Evolutionary conservation across 2,113 vertebrate genomes (phyloP).

Genomic region (Capra hircus): DNA sequence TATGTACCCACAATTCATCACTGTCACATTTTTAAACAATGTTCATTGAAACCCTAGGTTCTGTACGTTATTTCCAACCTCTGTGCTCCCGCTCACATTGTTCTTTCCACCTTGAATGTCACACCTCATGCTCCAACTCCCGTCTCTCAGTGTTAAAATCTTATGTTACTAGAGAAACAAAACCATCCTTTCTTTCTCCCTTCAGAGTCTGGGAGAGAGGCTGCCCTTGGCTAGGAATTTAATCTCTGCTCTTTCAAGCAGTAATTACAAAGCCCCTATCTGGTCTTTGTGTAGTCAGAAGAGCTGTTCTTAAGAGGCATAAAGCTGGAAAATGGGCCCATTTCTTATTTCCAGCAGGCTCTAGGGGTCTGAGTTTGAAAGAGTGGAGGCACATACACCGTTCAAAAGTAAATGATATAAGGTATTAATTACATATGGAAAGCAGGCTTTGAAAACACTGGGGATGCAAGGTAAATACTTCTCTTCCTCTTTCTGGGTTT

Average conservation of each 20-base stretch:
- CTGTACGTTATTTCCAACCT: background rate
- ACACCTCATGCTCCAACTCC: background rate
- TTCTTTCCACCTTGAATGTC: background rate
- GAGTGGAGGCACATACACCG: background rate
- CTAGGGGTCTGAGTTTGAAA: background rate
- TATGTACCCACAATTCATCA: background rate
- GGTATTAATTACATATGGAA: background rate
- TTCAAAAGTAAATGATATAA: background rate
- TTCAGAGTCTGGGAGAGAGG: conserved; percentile 11
- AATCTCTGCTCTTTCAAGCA: conserved; percentile 38
- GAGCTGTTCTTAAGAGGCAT: conserved; percentile 27
- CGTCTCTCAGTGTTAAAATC: background rate
- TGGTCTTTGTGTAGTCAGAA: background rate
- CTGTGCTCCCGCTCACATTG: background rate
- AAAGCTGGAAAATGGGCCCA: conserved; percentile 56
- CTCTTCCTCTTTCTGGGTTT: background rate
- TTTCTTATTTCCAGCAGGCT: conserved; percentile 36
- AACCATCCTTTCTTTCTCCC: background rate
- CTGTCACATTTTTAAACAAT: background rate
- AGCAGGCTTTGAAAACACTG: background rate
- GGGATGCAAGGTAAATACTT: background rate
- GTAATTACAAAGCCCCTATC: conserved; percentile 51
- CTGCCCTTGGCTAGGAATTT: conserved; percentile 53
- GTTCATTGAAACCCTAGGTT: background rate
- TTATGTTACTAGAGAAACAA: background rate